Evolutionary conservation across 2,797 vertebrate genomes (phyloP).

Genomic region (Pterois miles): DNA sequence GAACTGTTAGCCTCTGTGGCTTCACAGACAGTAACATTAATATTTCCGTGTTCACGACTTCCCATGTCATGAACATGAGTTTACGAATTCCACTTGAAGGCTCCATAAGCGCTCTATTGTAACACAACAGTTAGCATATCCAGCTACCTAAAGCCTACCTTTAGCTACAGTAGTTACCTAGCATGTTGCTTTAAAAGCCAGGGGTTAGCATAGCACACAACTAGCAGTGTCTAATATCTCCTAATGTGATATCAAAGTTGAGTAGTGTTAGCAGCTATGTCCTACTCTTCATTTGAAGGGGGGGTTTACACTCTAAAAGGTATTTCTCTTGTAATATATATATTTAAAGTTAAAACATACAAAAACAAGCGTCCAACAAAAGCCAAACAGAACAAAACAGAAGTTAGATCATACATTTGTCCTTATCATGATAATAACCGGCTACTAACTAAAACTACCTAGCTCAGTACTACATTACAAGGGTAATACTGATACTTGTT

Average conservation of each 20-base stretch:
- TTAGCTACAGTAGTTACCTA: background rate
- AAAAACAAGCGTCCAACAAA: background rate
- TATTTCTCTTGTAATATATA: no score
- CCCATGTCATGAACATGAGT: no score
- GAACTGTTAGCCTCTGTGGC: no score
- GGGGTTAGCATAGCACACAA: background rate
- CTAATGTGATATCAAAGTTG: background rate
- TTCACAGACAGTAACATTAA: no score
- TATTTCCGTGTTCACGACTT: no score
- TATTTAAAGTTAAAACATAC: background rate
- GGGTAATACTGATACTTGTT: background rate
- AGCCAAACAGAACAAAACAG: background rate
- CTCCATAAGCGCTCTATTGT: background rate
- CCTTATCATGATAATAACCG: background rate
- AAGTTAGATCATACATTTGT: background rate
- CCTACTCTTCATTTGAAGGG: background rate
- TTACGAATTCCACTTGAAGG: no score
- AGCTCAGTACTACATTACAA: no score
- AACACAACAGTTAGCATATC: background rate
- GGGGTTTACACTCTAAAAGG: background rate
- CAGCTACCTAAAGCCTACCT: background rate
- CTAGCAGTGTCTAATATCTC: background rate
- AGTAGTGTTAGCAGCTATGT: background rate
- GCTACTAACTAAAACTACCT: background rate
- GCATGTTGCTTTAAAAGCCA: background rate